Evolutionary conservation across 2,797 vertebrate genomes (phyloP), one percentile per base, ranked within the genome.

Genomic region (Ispidina picta): DNA sequence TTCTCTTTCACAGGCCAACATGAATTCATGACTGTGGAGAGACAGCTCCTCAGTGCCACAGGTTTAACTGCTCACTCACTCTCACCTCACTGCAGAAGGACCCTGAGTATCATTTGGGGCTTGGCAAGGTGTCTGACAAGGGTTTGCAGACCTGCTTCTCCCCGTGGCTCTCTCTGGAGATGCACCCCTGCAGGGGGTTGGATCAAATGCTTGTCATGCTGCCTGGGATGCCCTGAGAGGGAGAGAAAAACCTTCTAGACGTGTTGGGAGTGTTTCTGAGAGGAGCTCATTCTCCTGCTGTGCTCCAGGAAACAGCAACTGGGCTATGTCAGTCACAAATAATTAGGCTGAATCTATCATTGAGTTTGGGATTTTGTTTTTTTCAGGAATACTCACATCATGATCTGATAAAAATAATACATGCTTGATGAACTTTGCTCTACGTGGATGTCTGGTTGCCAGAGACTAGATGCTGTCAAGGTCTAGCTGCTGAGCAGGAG

Each of bases 81-180:
- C 22, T 81, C 91, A 76, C 89, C 52, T 76, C 33, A 54, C 28
- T 56, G 41, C 73, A 89, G 41, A 83, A 72, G 44, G 87, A 35
- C 22, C 55, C 14, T 59, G 44, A 72, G 48, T 81, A 62, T 28
- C 43, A 25, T 25, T 88, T 69, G n/a, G 44, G 9, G 20, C 46
- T 70, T 90, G 44, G 62, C 76, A 86, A 66, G 56, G 93, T 78
- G 85, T 89, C 68, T 83, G 68, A 81, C 35, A 93, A 78, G 65
- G 63, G 39, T 75, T 91, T 94, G 71, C 93, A 95, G 91, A 54
- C 54, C 60, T 73, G 0, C 60, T 83, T 66, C 56, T 80, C 9
- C 10, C 6, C 79, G 83, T 71, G 43, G 22, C 63, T 75, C 2
- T n/a, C 26, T 21, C 28, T 41, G 25, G n/a, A 86, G 71, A 86